Base-by-base conservation (phyloP, 2,888 invertebrate species). In the Chloromyia formosa region DNA sequence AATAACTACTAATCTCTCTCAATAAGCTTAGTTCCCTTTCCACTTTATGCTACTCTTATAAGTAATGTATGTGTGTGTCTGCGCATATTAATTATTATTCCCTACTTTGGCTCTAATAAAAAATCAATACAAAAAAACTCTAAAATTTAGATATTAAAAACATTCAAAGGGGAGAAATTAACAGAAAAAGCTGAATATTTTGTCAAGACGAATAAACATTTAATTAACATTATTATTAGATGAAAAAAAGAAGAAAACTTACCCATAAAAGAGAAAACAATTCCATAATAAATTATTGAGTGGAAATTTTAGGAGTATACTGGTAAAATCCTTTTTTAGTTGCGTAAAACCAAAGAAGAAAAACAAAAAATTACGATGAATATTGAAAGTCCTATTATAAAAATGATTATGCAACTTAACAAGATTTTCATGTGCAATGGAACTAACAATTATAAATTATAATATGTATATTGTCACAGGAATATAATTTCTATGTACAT, bases 361-460 rank as follows among this genome's bases (percentile, higher is more conserved):
- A 9, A 64, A 64, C 40, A 35, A 61, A 66, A 0, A 60, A 16
- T n/a, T n/a, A n/a, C n/a, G n/a, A n/a, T n/a, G n/a, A n/a, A 66
- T 66, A 60, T 42, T 60, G 27, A 27, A 72, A 72, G 54, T 53
- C 54, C 54, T 53, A 68, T 53, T 16, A 53, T 27, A n/a, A 23
- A 72, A n/a, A 60, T 42, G 20, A 60, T 42, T 60, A 18, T 60
- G 16, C 14, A 72, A 60, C 58, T n/a, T n/a, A 72, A 72, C 27
- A 58, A n/a, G 40, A 35, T 72, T 72, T 72, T 73, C 20, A 73
- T 62, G 73, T 73, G 73, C 73, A 73, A 73, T 72, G 72, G 35
- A 35, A 72, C 23, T 14, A 62, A 45, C 3, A 64, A 64, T 20
- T 64, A 64, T 64, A 20, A n/a, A 68, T 49, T 68, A 53, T 40